A percentile compares a stretch with the other conserved stretches of the same genome.
These are phyloP conservation scores for Nemotelus pantherinus DNA, from an alignment of 2,888 invertebrate species.

Conservation along the genomic window DNA sequence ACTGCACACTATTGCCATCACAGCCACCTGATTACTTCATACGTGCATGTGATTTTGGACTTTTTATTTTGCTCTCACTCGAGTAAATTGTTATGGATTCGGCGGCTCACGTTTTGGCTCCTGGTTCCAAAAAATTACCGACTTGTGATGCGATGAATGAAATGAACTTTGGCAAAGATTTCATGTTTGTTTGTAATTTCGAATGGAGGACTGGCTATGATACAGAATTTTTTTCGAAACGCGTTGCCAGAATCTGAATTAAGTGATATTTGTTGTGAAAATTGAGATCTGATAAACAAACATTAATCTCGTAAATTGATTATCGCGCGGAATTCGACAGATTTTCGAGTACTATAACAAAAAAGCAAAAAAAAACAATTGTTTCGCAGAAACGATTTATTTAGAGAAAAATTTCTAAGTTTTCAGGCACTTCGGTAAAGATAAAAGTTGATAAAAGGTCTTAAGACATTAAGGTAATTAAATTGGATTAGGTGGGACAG, in stretches of 20 bases:
- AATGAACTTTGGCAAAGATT: constrained; percentile 42
- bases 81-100: not conserved
- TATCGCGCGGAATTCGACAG: no score
- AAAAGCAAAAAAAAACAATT: no score
- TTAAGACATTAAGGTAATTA: no score
- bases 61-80: not conserved
- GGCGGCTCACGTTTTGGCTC: not conserved
- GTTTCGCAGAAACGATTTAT: no score
- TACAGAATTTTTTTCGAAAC: not conserved
- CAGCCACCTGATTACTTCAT: not conserved
- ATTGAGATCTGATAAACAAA: constrained; percentile 32
- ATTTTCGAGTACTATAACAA: no score
- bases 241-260: constrained; percentile 19
- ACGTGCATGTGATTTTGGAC: constrained; percentile 26
- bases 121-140: constrained; percentile 15
- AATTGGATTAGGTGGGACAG: no score
- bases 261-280: constrained; percentile 16
- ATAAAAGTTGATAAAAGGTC: no score
- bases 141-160: constrained; percentile 37
- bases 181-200: constrained; percentile 35
- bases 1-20: not conserved
- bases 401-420: no score
- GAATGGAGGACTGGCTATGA: not conserved
- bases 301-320: not conserved
- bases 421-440: no score